Evolutionary conservation across 2,888 invertebrate species (phyloP), one percentile per base, ranked within the genome.

Genomic region (Gibbula magus): DNA sequence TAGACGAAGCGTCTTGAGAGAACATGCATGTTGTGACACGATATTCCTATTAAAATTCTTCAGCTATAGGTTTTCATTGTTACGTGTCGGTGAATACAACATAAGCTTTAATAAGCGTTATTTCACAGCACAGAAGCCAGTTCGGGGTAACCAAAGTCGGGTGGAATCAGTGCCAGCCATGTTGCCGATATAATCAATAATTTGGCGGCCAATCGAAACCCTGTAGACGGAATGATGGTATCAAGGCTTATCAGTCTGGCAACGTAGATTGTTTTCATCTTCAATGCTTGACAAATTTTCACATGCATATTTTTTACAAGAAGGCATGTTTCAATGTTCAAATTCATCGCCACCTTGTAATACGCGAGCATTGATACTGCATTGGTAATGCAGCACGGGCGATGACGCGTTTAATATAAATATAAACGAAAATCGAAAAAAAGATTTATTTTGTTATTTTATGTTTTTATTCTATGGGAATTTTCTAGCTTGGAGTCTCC

Each of bases 331-430:
- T 45, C 45, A 13, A 45, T 45, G 8, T 45, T 45, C 45, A 45
- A 45, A 45, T 45, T 45, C 45, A 45, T 45, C 4, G 45, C 45
- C 45, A 10, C 45, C 45, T 45, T 45, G 45, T 45, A 45, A 13
- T 45, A 45, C 45, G 13, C 45, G 45, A 45, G 13, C 45, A 45
- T 45, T 45, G 45, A 45, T 45, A 70, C 39, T 10, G 16, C 35
- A 39, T 35, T 39, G 20, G 70, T 70, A 35, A 70, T 18, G 20
- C n/a, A 10, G 20, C 70, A 70, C 39, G 70, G 35, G 70, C 70
- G 70, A 70, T 70, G 70, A 70, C 20, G 70, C 70, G 70, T 70
- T 35, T 39, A 35, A 70, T 70, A 70, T 70, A 35, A 70, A 70
- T 35, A 70, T 70, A 70, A 70, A 70, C 70, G 29, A 35, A 35